Evolutionary conservation across 1,140 invertebrate genomes (phyloP), one percentile per base, ranked within the genome.

Genomic region (Trypoxylus dichotomus): DNA sequence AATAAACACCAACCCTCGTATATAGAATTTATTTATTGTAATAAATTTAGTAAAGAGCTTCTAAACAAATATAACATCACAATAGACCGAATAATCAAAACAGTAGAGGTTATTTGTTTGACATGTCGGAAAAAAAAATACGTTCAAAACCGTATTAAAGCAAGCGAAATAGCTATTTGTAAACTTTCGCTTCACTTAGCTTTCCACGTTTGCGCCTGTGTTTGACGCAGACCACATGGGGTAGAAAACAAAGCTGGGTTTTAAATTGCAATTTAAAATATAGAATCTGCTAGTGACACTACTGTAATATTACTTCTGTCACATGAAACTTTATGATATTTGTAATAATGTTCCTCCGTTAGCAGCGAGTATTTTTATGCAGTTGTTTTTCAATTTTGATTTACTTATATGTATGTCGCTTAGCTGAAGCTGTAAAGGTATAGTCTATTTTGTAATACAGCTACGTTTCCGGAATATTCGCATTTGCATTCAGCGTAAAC

Each of bases 291-390:
- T 73, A 80, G 58, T 80, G 80, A 81, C 80, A 81, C 79, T 68
- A 27, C 75, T 76, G 80, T 78, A 81, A 81, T 81, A 75, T 75
- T 75, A 75, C 74, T 75, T 54, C 74, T 81, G 80, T 81, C 80
- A 81, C 78, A 81, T 81, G 80, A 79, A 81, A 81, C 79, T 81
- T 81, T 81, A 81, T 80, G 80, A 81, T 79, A 79, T 81, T 27
- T 81, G 78, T 79, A 78, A 81, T 81, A 79, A 81, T 81, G 80
- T 81, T 81, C 13, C 77, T 74, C 79, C 72, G 76, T 79, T 81
- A 74, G 80, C 75, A 77, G 78, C 80, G 78, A 78, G 78, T 77
- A 75, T 78, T 68, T 37, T 37, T 24, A 10, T 68, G 58, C 21
- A 68, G 60, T 68, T 68, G 60, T 63, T 25, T 58, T 58, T 7